Percentiles rank a stretch among this genome's conserved stretches.
phyloP scores from a whole-genome alignment of 1,140 invertebrate genomes.

The Bombus huntii region DNA sequence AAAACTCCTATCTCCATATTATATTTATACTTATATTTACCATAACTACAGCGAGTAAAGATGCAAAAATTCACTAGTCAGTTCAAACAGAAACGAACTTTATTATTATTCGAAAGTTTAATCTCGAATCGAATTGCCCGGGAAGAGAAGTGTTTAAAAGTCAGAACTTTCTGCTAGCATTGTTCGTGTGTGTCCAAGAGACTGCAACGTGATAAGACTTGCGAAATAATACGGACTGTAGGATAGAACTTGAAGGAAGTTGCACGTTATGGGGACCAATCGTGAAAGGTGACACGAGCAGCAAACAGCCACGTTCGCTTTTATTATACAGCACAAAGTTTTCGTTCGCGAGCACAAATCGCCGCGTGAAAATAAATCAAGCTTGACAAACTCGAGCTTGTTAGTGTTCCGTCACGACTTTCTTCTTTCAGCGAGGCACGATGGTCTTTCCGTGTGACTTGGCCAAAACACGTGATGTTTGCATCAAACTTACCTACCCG shows the following conservation, averaged over 20 bases:
- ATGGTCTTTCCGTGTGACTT: conserved; percentile 1
- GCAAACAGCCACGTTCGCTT: background rate
- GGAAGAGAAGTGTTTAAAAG: background rate
- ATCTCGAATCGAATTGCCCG: background rate
- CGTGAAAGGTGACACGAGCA: background rate
- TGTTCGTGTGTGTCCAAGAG: background rate
- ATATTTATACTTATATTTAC: too few relatives aligned
- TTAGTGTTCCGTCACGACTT: background rate
- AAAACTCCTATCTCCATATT: too few relatives aligned
- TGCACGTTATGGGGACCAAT: background rate
- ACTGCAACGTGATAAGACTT: background rate
- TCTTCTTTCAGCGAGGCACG: background rate
- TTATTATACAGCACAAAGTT: conserved; percentile 6
- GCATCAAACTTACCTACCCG: background rate
- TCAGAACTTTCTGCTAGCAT: background rate
- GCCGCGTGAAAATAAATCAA: conserved; percentile 2
- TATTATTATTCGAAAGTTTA: background rate
- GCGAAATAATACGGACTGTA: background rate
- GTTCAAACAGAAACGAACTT: background rate
- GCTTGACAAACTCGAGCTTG: conserved; percentile 22
- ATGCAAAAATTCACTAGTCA: background rate
- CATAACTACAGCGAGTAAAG: background rate
- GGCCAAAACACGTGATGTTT: background rate
- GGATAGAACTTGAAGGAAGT: background rate
- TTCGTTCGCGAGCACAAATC: background rate